These are phyloP conservation scores for Dinothrombium tinctorium DNA, from an alignment of 1,140 invertebrate genomes.

Conservation along the genomic window DNA sequence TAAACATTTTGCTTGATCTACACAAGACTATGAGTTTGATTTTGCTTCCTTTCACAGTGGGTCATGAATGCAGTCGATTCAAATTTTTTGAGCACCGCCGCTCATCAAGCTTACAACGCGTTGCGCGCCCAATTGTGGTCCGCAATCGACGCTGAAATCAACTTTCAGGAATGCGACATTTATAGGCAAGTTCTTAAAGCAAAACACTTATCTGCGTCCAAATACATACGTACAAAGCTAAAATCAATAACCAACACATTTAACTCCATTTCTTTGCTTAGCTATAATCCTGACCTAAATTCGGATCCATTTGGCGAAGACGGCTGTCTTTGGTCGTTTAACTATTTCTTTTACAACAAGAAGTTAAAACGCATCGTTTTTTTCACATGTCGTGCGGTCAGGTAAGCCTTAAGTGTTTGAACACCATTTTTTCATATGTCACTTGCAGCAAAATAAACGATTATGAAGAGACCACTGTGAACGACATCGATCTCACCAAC, in stretches of 20 bases:
- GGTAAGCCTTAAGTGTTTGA: too few species aligned
- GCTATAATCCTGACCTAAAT: constrained; percentile 83
- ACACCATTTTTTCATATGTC: too few species aligned
- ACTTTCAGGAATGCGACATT: constrained; percentile 70
- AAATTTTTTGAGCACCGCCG: constrained; percentile 59
- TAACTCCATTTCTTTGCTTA: constrained; percentile 18
- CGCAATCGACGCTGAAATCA: constrained; percentile 74
- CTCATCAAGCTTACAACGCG: constrained; percentile 44
- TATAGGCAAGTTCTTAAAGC: constrained; percentile 38
- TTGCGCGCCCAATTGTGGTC: constrained; percentile 61
- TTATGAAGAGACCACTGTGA: too few species aligned
- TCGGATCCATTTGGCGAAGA: constrained; percentile 96
- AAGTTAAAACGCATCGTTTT: constrained; percentile 91
- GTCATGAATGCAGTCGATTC: constrained; percentile 75
- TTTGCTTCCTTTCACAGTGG: constrained; percentile 29
- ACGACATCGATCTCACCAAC: too few species aligned
- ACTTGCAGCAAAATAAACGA: too few species aligned
- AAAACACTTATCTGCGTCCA: background rate
- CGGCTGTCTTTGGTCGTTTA: constrained; percentile 94
- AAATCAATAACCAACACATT: background rate
- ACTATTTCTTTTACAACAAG: constrained; percentile 97
- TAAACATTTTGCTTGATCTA: too few species aligned
- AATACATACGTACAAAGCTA: background rate
- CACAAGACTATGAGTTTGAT: constrained; percentile 8
- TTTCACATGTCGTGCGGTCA: constrained; percentile 81